These are phyloP conservation scores for Phycodurus eques DNA, from an alignment of 2,113 vertebrate genomes.

Conservation along the genomic window DNA sequence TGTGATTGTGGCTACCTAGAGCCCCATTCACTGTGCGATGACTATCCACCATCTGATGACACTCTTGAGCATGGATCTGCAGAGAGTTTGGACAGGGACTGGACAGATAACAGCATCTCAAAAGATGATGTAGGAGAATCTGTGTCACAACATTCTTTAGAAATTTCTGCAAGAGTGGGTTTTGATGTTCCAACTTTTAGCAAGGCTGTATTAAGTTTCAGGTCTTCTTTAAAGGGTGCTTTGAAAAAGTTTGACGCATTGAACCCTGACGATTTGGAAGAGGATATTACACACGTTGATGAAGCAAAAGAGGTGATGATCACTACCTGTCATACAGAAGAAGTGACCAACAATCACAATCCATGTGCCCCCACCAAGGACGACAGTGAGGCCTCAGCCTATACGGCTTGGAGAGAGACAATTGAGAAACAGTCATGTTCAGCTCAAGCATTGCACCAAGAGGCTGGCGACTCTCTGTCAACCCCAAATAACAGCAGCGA, in stretches of 20 bases:
- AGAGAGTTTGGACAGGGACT: conserved; percentile 60
- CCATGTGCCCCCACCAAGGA: conserved; percentile 24
- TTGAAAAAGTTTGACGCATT: conserved; percentile 81
- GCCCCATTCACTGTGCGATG: conserved; percentile 53
- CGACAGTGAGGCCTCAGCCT: conserved; percentile 24
- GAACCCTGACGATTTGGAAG: conserved; percentile 31
- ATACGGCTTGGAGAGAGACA: conserved; percentile 33
- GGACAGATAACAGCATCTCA: conserved; percentile 47
- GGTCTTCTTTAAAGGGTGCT: conserved; percentile 83
- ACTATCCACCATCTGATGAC: conserved; percentile 51
- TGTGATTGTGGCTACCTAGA: conserved; percentile 61
- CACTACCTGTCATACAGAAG: conserved; percentile 3
- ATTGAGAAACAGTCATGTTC: conserved; percentile 15
- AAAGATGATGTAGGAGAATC: conserved; percentile 39
- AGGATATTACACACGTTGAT: conserved; percentile 24
- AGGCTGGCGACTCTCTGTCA: conserved; percentile 29
- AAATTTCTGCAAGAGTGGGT: conserved; percentile 66
- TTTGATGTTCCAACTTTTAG: conserved; percentile 82
- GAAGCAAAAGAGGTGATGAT: conserved; percentile 25
- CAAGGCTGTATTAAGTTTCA: conserved; percentile 82
- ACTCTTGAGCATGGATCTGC: conserved; percentile 57
- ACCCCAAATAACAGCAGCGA: conserved; percentile 36
- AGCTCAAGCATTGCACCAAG: conserved; percentile 35
- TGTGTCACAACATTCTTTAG: conserved; percentile 41
- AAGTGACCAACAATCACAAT: conserved; percentile 16